Percentiles rank a stretch among this genome's conserved stretches.
phyloP scores from a whole-genome alignment of 2,797 vertebrate species.

The Astyanax mexicanus region DNA sequence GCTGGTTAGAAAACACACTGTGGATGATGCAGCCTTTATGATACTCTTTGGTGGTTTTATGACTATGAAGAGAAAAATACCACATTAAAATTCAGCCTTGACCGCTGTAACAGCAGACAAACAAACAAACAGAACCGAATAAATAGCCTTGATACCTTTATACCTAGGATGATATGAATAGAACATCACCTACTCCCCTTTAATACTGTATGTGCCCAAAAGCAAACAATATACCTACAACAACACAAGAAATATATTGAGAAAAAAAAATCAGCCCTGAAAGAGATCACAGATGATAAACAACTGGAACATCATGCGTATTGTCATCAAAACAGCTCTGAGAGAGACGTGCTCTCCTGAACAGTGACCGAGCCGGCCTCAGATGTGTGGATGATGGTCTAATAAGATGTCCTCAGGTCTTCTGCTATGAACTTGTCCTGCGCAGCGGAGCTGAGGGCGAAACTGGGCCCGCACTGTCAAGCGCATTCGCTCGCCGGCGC shows the following conservation, averaged over 20 bases:
- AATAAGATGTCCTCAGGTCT: slow-evolving; percentile 31
- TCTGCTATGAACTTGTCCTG: slow-evolving; percentile 39
- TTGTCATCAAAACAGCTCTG: background rate
- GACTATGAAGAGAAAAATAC: background rate
- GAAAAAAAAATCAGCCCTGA: background rate
- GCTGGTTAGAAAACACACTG: too few species aligned
- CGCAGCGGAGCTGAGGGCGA: slow-evolving; percentile 25
- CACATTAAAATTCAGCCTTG: background rate
- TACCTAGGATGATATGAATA: slow-evolving; percentile 5
- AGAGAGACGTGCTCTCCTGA: background rate
- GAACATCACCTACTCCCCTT: background rate
- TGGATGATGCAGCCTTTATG: background rate
- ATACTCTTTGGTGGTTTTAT: too few species aligned
- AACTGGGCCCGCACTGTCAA: slow-evolving; percentile 54
- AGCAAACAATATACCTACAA: background rate
- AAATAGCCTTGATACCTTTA: background rate
- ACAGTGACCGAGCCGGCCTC: background rate
- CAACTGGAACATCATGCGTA: background rate
- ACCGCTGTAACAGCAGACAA: background rate
- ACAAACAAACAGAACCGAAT: background rate
- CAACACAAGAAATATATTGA: background rate
- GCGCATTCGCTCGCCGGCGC: slow-evolving; percentile 59
- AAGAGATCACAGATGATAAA: background rate
- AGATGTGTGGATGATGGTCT: slow-evolving; percentile 4
- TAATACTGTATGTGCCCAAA: background rate